Evolutionary conservation across 2,888 invertebrate genomes (phyloP).

Genomic region (Philereme transversata): DNA sequence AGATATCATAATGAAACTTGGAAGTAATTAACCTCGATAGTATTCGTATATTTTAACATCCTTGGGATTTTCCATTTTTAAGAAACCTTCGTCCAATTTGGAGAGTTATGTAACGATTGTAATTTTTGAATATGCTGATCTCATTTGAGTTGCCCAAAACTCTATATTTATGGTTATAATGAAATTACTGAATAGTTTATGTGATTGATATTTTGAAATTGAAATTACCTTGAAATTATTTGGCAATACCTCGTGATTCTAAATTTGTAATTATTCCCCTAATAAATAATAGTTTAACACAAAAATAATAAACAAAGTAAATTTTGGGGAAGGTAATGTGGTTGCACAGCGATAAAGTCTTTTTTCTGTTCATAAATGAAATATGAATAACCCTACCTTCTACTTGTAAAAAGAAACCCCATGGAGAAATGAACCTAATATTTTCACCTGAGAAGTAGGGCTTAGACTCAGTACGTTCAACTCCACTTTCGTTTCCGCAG

Average conservation of each 20-base stretch:
- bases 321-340: no score
- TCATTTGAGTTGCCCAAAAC: conserved; percentile 5
- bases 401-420: conserved; percentile 13
- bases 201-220: background rate
- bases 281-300: background rate
- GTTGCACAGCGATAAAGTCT: no score
- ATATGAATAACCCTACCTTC: background rate
- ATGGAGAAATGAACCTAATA: conserved; percentile 21
- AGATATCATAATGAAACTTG: conserved; percentile 1
- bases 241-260: background rate
- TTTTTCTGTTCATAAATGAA: no score
- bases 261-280: background rate
- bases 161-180: conserved; percentile 8
- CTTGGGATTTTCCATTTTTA: conserved; percentile 18
- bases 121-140: conserved; percentile 3
- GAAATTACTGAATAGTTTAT: background rate
- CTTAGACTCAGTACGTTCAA: conserved; percentile 38
- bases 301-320: background rate
- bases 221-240: conserved; percentile 1
- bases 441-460: conserved; percentile 24
- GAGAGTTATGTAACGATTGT: conserved; percentile 1
- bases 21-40: conserved; percentile 21
- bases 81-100: conserved; percentile 1
- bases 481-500: conserved; percentile 72
- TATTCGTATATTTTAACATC: conserved; percentile 11